phyloP scores from a whole-genome alignment of 2,888 invertebrate species.

The Apotomis capreana region DNA sequence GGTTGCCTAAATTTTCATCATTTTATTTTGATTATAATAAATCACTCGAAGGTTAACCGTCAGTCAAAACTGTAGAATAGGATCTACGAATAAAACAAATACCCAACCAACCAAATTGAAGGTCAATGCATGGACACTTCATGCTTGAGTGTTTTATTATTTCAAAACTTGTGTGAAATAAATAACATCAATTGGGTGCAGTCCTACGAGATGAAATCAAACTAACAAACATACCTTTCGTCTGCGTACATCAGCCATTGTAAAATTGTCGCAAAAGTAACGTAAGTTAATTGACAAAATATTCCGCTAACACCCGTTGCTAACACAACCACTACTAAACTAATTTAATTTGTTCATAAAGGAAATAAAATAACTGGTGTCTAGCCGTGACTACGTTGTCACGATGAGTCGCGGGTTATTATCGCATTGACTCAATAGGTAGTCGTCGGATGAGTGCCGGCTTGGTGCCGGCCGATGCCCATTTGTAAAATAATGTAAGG shows the following conservation, averaged over 20 bases:
- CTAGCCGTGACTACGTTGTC: slow-evolving; percentile 15
- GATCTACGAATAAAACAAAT: no score
- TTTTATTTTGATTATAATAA: no score
- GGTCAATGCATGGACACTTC: background rate
- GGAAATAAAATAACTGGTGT: slow-evolving; percentile 24
- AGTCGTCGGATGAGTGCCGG: background rate
- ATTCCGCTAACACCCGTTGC: slow-evolving; percentile 13
- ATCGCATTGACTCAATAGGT: slow-evolving; percentile 7
- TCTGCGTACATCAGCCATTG: slow-evolving; percentile 63
- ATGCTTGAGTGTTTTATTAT: background rate
- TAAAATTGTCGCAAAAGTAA: slow-evolving; percentile 4
- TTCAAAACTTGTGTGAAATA: background rate
- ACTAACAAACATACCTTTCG: slow-evolving; percentile 60
- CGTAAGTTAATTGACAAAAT: background rate
- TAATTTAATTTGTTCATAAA: slow-evolving; percentile 12
- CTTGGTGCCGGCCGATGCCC: background rate
- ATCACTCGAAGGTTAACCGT: no score
- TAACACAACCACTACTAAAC: slow-evolving; percentile 12
- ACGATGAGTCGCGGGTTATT: slow-evolving; percentile 32
- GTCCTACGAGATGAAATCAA: background rate
- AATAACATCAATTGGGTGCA: background rate
- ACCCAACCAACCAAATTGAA: background rate
- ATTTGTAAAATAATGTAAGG: slow-evolving; percentile 3
- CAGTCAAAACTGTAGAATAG: no score
- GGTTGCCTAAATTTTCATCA: no score